A percentile compares a stretch with the other conserved stretches of the same genome.
phyloP scores from a whole-genome alignment of 1,140 invertebrate species.

The Eriosoma lanigerum region DNA sequence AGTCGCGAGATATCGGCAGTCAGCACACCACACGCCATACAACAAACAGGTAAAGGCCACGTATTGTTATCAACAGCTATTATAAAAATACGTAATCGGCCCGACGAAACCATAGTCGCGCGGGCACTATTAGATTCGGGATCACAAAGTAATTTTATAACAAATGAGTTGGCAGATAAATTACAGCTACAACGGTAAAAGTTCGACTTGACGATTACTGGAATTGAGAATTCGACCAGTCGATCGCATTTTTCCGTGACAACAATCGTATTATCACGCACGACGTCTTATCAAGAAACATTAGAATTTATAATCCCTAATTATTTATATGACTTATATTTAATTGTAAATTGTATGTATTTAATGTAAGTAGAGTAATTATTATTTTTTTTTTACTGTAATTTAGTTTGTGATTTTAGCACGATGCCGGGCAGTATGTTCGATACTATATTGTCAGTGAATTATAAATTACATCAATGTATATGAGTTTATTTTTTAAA shows the following conservation, averaged over 20 bases:
- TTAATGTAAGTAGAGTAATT: too few species aligned
- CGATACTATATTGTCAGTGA: background rate
- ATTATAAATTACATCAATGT: too few species aligned
- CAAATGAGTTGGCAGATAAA: background rate
- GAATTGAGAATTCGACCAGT: background rate
- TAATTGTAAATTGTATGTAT: too few species aligned
- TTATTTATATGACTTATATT: too few species aligned
- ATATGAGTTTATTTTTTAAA: too few species aligned
- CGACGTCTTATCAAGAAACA: background rate
- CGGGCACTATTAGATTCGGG: background rate
- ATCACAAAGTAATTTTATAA: constrained; percentile 2
- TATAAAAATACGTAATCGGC: too few species aligned
- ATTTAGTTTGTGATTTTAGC: too few species aligned
- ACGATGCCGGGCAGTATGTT: background rate
- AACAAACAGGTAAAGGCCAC: background rate
- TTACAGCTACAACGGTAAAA: background rate
- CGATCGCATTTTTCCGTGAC: background rate
- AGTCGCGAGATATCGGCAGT: background rate
- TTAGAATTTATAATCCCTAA: background rate
- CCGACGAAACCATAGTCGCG: background rate
- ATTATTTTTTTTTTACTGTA: too few species aligned
- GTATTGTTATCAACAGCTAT: background rate
- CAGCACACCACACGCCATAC: background rate
- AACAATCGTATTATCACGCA: background rate
- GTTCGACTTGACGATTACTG: background rate